Base-by-base conservation (phyloP, 2,888 invertebrate species). In the Achlya flavicornis region DNA sequence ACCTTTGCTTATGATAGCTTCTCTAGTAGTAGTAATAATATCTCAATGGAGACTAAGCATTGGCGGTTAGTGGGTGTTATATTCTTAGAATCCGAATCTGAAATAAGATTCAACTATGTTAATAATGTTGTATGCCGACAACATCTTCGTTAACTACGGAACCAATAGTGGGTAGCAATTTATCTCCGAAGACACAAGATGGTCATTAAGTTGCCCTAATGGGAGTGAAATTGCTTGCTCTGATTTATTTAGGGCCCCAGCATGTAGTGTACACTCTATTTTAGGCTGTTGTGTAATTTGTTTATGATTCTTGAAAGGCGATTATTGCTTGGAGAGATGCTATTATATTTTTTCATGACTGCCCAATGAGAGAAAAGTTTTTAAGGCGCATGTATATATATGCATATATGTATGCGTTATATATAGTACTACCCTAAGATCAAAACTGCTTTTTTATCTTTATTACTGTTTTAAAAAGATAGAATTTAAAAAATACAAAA, bases 211-310 rank as follows among this genome's bases (percentile, higher is more conserved):
- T 68, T 62, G 64, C 69, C 71, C 66, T 80, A 80, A 81, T 80
- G 71, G 74, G 69, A 72, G 76, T 68, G 75, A 83, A 86, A 85
- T 86, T 84, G 80, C 81, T 75, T 67, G 71, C 66, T 69, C 75
- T 79, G 83, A 84, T 84, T 85, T 86, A 85, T 85, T 84, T 80
- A 77, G 66, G 78, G 65, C 57, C 41, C 12, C 12, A 41, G 4
- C 12, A 64, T 65, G 64, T 62, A 35, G 58, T 41, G 61, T 61
- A n/a, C 11, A 35, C 58, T n/a, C 58, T 58, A 33, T 33, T 35
- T 35, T 32, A 33, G 58, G 33, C 1, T 6, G 33, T 32, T 33
- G 33, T 33, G n/a, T 14, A 8, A 58, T 58, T 1, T 53, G 53
- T 53, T 53, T 53, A 53, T 46, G 14, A 46, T 46, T 46, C n/a